Percentiles rank a stretch among this genome's conserved stretches.
phyloP scores from a whole-genome alignment of 2,888 invertebrate species.

The Helicoverpa assulta region DNA sequence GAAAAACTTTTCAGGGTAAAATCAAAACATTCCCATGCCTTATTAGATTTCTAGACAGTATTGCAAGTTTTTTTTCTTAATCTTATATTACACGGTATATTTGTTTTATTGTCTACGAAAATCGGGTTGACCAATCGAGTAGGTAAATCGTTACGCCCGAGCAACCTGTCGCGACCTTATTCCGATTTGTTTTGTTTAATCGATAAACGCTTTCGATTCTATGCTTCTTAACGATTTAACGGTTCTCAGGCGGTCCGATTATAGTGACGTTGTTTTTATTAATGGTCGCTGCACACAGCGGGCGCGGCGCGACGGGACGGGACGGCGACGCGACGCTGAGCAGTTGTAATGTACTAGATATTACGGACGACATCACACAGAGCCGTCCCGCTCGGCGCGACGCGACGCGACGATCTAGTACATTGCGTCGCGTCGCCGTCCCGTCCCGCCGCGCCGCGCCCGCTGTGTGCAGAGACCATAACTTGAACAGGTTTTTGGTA shows the following conservation, averaged over 20 bases:
- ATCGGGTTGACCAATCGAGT: constrained; percentile 49
- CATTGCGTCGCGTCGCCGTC: too few relatives aligned
- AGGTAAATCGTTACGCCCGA: constrained; percentile 49
- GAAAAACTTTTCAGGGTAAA: neutral
- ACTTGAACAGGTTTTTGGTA: constrained; percentile 20
- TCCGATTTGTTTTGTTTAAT: constrained; percentile 58
- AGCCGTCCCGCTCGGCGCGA: too few relatives aligned
- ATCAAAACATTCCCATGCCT: too few relatives aligned
- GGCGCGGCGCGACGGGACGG: too few relatives aligned
- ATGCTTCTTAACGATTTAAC: constrained; percentile 54
- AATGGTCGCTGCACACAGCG: too few relatives aligned
- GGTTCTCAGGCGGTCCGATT: constrained; percentile 31
- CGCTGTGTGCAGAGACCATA: too few relatives aligned
- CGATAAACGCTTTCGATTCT: constrained; percentile 63
- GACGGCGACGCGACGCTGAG: too few relatives aligned
- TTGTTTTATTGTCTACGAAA: constrained; percentile 12
- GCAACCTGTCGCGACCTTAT: constrained; percentile 60
- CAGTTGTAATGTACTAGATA: too few relatives aligned
- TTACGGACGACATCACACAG: too few relatives aligned
- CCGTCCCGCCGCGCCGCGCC: too few relatives aligned
- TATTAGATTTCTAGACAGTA: too few relatives aligned
- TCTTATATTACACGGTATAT: neutral
- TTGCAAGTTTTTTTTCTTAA: neutral
- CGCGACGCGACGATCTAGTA: too few relatives aligned
- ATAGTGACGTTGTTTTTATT: constrained; percentile 23